Conservation (phyloP, 2,888 invertebrate species). For the Tipula lateralis region DNA sequence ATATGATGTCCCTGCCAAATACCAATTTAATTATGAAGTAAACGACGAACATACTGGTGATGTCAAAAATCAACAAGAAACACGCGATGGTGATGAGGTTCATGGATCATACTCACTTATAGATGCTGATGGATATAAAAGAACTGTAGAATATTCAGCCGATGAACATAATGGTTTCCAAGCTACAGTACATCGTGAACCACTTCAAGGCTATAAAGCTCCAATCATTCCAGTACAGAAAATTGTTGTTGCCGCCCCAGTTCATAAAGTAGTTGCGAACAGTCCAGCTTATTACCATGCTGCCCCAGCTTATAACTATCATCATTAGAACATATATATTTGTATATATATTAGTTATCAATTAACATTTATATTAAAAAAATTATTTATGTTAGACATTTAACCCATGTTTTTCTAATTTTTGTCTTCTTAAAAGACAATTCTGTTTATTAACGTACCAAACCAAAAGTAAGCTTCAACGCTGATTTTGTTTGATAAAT, state of each 20-base stretch:
- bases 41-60: constrained; percentile 53
- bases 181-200: constrained; percentile 54
- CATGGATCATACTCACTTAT: constrained; percentile 52
- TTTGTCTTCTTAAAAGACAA: no score
- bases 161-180: constrained; percentile 54
- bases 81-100: constrained; percentile 52
- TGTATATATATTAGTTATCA: neutral
- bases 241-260: neutral
- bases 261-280: constrained; percentile 33
- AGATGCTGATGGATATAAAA: constrained; percentile 52
- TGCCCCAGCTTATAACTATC: neutral
- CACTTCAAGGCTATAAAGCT: constrained; percentile 36
- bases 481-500: no score
- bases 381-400: neutral
- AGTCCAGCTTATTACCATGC: neutral
- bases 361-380: neutral
- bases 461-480: no score
- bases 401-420: no score
- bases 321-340: neutral
- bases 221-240: constrained; percentile 4
- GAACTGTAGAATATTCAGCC: constrained; percentile 53
- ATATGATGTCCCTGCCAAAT: constrained; percentile 47
- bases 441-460: no score
- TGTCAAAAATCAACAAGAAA: constrained; percentile 52
- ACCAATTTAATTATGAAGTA: constrained; percentile 51